A percentile compares a stretch with the other conserved stretches of the same genome.
Evolutionary conservation across 1,140 invertebrate genomes (phyloP).

Genomic region (Aphidius ervi): DNA sequence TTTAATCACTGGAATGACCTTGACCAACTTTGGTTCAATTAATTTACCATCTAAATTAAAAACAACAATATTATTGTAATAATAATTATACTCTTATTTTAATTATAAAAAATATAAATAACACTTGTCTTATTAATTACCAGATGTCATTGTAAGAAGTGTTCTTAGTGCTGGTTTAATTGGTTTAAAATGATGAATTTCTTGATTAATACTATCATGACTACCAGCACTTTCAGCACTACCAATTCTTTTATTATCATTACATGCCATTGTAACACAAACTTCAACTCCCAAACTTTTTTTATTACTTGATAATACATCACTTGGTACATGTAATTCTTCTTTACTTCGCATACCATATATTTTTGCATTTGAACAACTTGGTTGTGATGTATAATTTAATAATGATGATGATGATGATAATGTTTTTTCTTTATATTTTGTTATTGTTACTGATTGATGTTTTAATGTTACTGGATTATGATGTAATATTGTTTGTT

Average conservation of each 20-base stretch:
- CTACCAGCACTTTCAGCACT: constrained; percentile 51
- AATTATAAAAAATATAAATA: neutral
- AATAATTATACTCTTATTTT: neutral
- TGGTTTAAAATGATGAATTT: constrained; percentile 60
- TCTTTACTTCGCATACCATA: constrained; percentile 52
- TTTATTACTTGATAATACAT: constrained; percentile 51
- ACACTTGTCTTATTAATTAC: constrained; percentile 25
- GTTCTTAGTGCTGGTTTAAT: constrained; percentile 56
- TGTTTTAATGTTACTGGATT: constrained; percentile 36
- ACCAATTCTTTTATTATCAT: constrained; percentile 42
- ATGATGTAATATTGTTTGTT: constrained; percentile 31
- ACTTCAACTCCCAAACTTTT: constrained; percentile 47
- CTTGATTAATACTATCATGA: constrained; percentile 58
- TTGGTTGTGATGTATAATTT: constrained; percentile 34
- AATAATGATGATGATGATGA: constrained; percentile 26
- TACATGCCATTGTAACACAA: constrained; percentile 36
- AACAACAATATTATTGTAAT: constrained; percentile 1
- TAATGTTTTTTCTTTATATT: constrained; percentile 24
- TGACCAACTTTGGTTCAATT: constrained; percentile 48
- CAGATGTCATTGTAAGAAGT: constrained; percentile 41
- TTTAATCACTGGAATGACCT: constrained; percentile 44
- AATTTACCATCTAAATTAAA: constrained; percentile 42
- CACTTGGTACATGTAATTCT: constrained; percentile 54
- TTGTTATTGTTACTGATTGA: constrained; percentile 28
- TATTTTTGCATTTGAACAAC: constrained; percentile 42